A percentile compares a stretch with the other conserved stretches of the same genome.
Evolutionary conservation across 2,888 invertebrate species (phyloP).

Genomic region (Noctua comes): DNA sequence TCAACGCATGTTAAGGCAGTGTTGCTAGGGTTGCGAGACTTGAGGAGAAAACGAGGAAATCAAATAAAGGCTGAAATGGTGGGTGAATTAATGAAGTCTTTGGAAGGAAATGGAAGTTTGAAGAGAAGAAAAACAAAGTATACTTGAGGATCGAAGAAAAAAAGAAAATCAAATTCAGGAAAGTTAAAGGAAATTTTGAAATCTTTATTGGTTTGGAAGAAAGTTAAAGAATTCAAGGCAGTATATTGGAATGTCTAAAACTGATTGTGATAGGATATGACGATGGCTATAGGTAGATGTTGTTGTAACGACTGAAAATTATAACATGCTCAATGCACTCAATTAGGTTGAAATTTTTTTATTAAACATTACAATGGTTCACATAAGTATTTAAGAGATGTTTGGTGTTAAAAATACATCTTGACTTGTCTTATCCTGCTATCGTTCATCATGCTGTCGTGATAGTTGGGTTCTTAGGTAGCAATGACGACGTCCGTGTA

Average conservation of each 20-base stretch:
- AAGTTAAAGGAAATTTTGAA: background rate
- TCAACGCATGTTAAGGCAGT: conserved; percentile 59
- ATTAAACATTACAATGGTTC: too few relatives aligned
- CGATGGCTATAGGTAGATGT: background rate
- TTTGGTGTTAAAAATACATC: too few relatives aligned
- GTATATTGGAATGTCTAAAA: too few relatives aligned
- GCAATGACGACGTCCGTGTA: background rate
- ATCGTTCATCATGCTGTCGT: background rate
- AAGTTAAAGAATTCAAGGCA: background rate
- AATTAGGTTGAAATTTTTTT: too few relatives aligned
- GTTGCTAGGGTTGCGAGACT: conserved; percentile 55
- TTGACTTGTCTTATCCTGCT: too few relatives aligned
- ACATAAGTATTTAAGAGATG: too few relatives aligned
- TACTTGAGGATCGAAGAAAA: background rate
- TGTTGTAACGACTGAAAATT: background rate
- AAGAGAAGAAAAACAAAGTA: background rate
- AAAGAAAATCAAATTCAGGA: background rate
- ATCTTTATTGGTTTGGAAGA: too few relatives aligned
- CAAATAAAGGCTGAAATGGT: background rate
- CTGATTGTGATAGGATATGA: background rate
- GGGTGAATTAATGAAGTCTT: background rate
- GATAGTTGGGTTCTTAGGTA: background rate
- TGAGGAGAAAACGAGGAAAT: background rate
- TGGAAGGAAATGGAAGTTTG: background rate
- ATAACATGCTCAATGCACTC: background rate